phyloP scores from a whole-genome alignment of 2,888 invertebrate genomes.

The Eretmocerus hayati region DNA sequence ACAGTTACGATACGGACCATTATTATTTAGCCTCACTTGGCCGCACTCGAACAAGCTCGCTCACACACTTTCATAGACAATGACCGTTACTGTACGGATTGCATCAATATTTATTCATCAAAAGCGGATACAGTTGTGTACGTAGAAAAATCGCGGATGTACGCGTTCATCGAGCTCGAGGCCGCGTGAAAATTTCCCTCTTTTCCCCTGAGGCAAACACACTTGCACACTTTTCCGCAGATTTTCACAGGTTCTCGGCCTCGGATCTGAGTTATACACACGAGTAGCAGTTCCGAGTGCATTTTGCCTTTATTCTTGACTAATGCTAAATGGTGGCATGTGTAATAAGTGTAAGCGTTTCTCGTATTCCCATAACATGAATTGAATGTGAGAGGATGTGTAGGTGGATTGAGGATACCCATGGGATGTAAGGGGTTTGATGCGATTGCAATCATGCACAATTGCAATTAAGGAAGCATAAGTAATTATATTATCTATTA shows the following conservation, averaged over 20 bases:
- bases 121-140: neutral
- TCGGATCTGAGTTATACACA: too few species aligned
- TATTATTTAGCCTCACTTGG: conserved; percentile 11
- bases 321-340: too few species aligned
- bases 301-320: neutral
- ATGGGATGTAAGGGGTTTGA: too few species aligned
- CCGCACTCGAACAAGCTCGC: neutral
- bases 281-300: too few species aligned
- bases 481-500: conserved; percentile 20
- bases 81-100: neutral
- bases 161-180: neutral
- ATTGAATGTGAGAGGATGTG: too few species aligned
- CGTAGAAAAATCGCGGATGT: neutral
- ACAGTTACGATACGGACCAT: conserved; percentile 13
- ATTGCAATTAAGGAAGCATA: conserved; percentile 19
- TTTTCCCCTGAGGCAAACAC: neutral
- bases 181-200: neutral
- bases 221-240: too few species aligned
- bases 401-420: too few species aligned
- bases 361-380: too few species aligned
- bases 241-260: too few species aligned
- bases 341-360: too few species aligned
- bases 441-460: neutral
- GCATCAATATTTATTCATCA: neutral
- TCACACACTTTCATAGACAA: neutral